Evolutionary conservation across 2,888 invertebrate genomes (phyloP).

Genomic region (Muschampia plurimacula): DNA sequence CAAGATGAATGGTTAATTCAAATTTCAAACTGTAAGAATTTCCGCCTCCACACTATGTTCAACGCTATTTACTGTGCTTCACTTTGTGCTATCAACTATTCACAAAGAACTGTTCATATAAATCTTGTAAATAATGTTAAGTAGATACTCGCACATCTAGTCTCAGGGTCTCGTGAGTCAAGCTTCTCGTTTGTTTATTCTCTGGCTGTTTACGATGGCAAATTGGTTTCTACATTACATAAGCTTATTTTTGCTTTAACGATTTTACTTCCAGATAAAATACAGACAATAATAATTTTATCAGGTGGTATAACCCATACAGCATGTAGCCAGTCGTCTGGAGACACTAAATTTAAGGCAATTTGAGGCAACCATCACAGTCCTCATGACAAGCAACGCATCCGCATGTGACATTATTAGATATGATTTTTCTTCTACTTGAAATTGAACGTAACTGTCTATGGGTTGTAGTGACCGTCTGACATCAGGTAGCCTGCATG

Average conservation of each 20-base stretch:
- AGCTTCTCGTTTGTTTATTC: slow-evolving; percentile 14
- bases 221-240: slow-evolving; percentile 18
- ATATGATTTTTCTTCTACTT: no score
- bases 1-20: slow-evolving; percentile 63
- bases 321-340: no score
- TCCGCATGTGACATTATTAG: no score
- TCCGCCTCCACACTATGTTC: slow-evolving; percentile 8
- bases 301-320: no score
- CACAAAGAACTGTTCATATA: slow-evolving; percentile 31
- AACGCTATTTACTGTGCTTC: slow-evolving; percentile 13
- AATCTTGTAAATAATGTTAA: slow-evolving; percentile 27
- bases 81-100: slow-evolving; percentile 31
- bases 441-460: no score
- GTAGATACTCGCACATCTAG: slow-evolving; percentile 8
- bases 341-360: no score
- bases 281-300: no score
- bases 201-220: slow-evolving; percentile 4
- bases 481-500: no score
- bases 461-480: no score
- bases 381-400: no score
- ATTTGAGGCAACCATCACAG: no score
- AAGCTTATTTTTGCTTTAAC: neutral
- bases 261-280: no score
- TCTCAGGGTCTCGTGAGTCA: slow-evolving; percentile 19
- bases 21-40: slow-evolving; percentile 54